phyloP scores from a whole-genome alignment of 1,140 invertebrate species.

The Oreohelix idahoensis region DNA sequence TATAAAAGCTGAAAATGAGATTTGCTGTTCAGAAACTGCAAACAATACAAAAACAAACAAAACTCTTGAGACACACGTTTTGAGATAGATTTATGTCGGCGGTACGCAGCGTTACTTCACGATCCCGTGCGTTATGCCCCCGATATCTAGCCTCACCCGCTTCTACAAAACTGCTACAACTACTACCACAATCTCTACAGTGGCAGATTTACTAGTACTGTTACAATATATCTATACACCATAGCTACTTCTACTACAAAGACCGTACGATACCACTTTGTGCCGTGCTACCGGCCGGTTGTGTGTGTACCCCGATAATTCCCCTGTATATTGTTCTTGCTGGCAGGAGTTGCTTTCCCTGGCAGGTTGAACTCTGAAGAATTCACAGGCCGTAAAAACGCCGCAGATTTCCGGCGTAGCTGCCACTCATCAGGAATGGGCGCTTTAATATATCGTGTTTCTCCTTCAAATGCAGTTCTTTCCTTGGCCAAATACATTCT shows the following conservation, averaged over 20 bases:
- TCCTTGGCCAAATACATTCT: not conserved
- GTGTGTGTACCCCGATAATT: slow-evolving; percentile 28
- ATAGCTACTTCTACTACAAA: not conserved
- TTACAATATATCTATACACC: not conserved
- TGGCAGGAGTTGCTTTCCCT: not conserved
- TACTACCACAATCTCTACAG: no score
- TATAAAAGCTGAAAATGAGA: no score
- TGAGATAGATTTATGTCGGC: no score
- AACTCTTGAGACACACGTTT: no score
- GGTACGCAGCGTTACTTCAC: no score
- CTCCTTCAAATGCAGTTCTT: not conserved
- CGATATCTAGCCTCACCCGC: no score
- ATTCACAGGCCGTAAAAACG: slow-evolving; percentile 6
- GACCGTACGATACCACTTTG: not conserved
- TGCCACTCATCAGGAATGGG: slow-evolving; percentile 8
- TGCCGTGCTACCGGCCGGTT: not conserved
- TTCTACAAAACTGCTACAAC: no score
- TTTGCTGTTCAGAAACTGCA: no score
- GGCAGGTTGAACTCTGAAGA: not conserved
- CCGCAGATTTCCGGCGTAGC: slow-evolving; percentile 14
- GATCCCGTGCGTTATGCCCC: no score
- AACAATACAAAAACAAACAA: no score
- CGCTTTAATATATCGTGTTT: not conserved
- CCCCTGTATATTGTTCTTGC: slow-evolving; percentile 18
- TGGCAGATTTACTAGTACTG: no score